Evolutionary conservation across 2,797 vertebrate species (phyloP), one percentile per base, ranked within the genome.

Genomic region (Ptychadena robeensis): DNA sequence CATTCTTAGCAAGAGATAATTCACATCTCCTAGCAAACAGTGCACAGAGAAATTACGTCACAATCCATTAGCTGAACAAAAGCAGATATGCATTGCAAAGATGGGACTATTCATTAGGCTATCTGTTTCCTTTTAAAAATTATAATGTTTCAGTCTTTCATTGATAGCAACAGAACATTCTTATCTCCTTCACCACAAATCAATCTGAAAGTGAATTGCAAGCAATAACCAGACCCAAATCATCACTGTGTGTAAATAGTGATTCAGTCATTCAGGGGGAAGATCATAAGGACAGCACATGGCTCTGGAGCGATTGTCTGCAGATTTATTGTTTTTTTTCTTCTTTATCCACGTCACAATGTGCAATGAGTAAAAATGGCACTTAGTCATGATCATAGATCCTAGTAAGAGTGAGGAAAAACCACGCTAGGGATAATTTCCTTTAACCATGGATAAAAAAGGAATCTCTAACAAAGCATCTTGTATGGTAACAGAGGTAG

Each of bases 21-120:
- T 68, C 76, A 11, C 28, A 38, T 84, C 64, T 79, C 76, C 70
- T 74, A 79, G 76, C 82, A 84, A 67, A 79, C 70, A 27, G 25
- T 73, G 75, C 27, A 70, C 40, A 30, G 64, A 75, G 70, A 18
- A 84, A 80, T 84, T 61, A 80, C 76, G 77, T 84, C 82, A 80
- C 64, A 37, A 65, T 65, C 77, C 82, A 80, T 84, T 84, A 84
- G 77, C 71, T 70, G 37, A 70, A 80, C 77, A 74, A 75, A 74
- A 64, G 64, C 64, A 84, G 77, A 84, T 84, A 53, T 18, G 71
- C 37, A 35, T 61, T 74, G 76, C 79, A 73, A 79, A 79, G 76
- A 84, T 73, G 82, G 30, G 57, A 34, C 82, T 79, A 84, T 84
- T 84, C 82, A 84, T 84, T 80, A 84, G 37, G 77, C 77, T 48